Evolutionary conservation across 2,888 invertebrate species (phyloP).

Genomic region (Caenorhabditis wallacei): DNA sequence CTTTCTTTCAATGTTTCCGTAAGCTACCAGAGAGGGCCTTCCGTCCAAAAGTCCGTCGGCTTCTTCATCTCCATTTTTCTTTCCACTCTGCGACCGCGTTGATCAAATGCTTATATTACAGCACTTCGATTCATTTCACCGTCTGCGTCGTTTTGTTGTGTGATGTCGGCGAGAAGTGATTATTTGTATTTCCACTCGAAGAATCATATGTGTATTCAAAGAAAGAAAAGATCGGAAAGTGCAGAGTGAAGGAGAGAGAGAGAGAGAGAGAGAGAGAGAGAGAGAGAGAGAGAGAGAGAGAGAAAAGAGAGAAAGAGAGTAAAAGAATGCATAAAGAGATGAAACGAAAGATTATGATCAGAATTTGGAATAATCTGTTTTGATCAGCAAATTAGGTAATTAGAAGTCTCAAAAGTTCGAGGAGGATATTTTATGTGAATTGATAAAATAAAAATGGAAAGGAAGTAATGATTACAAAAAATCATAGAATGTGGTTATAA

Average conservation of each 20-base stretch:
- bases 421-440: too few species aligned
- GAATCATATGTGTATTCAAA: constrained; percentile 29
- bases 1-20: constrained; percentile 21
- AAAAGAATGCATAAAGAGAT: constrained; percentile 3
- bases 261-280: neutral
- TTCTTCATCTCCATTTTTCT: constrained; percentile 9
- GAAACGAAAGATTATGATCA: neutral
- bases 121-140: constrained; percentile 9
- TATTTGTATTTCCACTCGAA: constrained; percentile 50
- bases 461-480: too few species aligned
- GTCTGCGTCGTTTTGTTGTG: constrained; percentile 1
- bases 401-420: too few species aligned
- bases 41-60: constrained; percentile 35
- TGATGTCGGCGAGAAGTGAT: constrained; percentile 37
- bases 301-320: constrained; percentile 11
- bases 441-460: too few species aligned
- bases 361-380: neutral
- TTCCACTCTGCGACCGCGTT: constrained; percentile 26
- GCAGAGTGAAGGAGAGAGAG: constrained; percentile 13
- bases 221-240: constrained; percentile 11
- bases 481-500: too few species aligned
- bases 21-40: constrained; percentile 17
- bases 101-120: constrained; percentile 35
- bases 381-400: too few species aligned
- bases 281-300: constrained; percentile 3